Percentiles rank a stretch among this genome's conserved stretches.
Conservation (phyloP, 1,140 invertebrate species). For the Archivesica marissinica region DNA sequence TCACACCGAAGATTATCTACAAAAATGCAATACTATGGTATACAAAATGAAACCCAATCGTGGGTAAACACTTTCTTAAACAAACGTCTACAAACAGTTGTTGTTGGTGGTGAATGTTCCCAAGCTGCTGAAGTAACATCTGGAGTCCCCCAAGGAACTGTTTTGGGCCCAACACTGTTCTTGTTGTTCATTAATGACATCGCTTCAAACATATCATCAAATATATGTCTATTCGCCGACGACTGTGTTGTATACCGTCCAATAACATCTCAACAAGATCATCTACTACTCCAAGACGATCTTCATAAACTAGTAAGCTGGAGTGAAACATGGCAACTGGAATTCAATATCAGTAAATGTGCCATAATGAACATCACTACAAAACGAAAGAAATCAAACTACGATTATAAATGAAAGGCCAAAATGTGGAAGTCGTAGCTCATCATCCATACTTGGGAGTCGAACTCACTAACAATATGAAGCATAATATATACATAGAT, state of each 20-base stretch:
- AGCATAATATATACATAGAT: constrained; percentile 20
- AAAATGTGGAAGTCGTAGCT: constrained; percentile 26
- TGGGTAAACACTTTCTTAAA: neutral
- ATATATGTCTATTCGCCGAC: constrained; percentile 17
- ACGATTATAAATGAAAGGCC: constrained; percentile 31
- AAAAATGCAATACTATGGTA: neutral
- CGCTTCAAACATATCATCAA: neutral
- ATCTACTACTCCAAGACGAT: neutral
- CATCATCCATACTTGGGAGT: constrained; percentile 46
- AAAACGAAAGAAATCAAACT: neutral
- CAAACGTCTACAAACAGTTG: neutral
- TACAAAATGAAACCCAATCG: neutral
- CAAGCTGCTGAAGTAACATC: neutral
- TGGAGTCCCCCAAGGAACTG: neutral
- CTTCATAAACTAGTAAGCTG: constrained; percentile 9
- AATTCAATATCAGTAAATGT: constrained; percentile 43
- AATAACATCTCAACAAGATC: neutral
- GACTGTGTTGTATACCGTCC: constrained; percentile 27
- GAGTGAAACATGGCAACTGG: constrained; percentile 51
- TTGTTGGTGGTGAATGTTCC: neutral
- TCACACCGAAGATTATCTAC: neutral
- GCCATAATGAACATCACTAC: constrained; percentile 19
- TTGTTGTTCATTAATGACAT: constrained; percentile 11
- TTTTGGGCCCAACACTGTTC: constrained; percentile 2
- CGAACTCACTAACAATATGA: constrained; percentile 30